phyloP scores from a whole-genome alignment of 2,888 invertebrate species.

The Melinaea menophilus region DNA sequence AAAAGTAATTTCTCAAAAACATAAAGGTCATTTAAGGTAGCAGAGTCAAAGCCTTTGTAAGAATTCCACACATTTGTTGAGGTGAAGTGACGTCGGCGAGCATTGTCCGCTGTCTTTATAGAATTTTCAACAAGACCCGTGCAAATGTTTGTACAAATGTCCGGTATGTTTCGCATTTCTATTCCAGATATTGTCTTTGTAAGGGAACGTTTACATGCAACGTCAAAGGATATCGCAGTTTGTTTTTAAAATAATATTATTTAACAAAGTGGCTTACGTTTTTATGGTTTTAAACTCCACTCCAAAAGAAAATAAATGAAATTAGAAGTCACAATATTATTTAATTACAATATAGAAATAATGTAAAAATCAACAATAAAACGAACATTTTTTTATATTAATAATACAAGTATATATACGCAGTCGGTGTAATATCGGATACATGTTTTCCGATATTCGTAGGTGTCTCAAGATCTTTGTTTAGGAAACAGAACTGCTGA shows the following conservation, averaged over 20 bases:
- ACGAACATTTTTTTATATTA: too few relatives aligned
- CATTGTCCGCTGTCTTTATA: conserved; percentile 24
- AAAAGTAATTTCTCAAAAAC: neutral
- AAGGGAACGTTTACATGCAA: conserved; percentile 17
- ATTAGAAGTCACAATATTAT: too few relatives aligned
- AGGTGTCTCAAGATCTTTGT: conserved; percentile 24
- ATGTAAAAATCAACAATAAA: too few relatives aligned
- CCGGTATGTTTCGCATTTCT: conserved; percentile 25
- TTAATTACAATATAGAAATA: too few relatives aligned
- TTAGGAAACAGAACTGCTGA: conserved; percentile 20
- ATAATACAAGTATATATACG: too few relatives aligned
- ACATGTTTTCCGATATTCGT: conserved; percentile 13
- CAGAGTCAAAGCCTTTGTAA: conserved; percentile 12
- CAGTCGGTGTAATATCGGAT: conserved; percentile 2
- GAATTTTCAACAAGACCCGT: conserved; percentile 26
- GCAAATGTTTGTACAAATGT: conserved; percentile 25
- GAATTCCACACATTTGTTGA: conserved; percentile 22
- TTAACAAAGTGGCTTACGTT: too few relatives aligned
- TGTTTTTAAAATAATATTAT: neutral
- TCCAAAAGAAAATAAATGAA: too few relatives aligned
- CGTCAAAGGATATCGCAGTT: neutral
- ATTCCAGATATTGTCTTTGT: conserved; percentile 23
- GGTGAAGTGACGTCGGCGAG: conserved; percentile 15
- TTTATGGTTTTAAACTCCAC: too few relatives aligned
- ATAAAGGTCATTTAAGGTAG: conserved; percentile 3